phyloP scores from a whole-genome alignment of 2,797 vertebrate species.

The Phylloscopus collybita region DNA sequence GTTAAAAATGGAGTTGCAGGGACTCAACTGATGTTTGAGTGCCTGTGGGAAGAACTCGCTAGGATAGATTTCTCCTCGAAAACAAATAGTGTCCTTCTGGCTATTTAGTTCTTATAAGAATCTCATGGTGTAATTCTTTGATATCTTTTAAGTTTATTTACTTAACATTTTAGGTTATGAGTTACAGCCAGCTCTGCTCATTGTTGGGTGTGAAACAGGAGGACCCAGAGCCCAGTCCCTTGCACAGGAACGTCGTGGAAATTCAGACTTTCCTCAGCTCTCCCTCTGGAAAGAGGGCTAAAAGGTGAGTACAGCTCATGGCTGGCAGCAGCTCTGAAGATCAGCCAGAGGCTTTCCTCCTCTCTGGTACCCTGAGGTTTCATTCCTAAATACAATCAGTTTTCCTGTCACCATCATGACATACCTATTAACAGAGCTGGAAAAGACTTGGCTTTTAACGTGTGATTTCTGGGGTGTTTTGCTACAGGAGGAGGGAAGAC shows the following conservation, averaged over 20 bases:
- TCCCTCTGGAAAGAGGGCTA: constrained; percentile 87
- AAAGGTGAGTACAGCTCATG: constrained; percentile 73
- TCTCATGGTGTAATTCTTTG: not conserved
- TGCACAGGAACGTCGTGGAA: constrained; percentile 79
- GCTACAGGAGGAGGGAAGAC: constrained; percentile 87
- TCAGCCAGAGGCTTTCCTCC: not conserved
- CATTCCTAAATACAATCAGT: not conserved
- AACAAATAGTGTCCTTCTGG: not conserved
- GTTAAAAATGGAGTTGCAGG: not conserved
- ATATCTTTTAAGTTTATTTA: not conserved
- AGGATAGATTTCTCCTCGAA: not conserved
- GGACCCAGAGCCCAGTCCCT: constrained; percentile 73
- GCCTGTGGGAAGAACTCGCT: not conserved
- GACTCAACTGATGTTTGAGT: not conserved
- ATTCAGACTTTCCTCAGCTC: constrained; percentile 91
- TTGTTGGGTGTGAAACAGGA: constrained; percentile 87
- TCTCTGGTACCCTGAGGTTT: not conserved
- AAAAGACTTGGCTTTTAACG: not conserved
- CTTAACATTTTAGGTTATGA: constrained; percentile 83
- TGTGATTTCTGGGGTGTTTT: not conserved
- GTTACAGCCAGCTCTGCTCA: constrained; percentile 88
- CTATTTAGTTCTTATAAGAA: not conserved
- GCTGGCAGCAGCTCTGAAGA: not conserved
- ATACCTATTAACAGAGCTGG: not conserved
- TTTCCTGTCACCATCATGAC: not conserved